Evolutionary conservation across 1,140 invertebrate genomes (phyloP), one percentile per base, ranked within the genome.

Genomic region (Drosophila azteca): DNA sequence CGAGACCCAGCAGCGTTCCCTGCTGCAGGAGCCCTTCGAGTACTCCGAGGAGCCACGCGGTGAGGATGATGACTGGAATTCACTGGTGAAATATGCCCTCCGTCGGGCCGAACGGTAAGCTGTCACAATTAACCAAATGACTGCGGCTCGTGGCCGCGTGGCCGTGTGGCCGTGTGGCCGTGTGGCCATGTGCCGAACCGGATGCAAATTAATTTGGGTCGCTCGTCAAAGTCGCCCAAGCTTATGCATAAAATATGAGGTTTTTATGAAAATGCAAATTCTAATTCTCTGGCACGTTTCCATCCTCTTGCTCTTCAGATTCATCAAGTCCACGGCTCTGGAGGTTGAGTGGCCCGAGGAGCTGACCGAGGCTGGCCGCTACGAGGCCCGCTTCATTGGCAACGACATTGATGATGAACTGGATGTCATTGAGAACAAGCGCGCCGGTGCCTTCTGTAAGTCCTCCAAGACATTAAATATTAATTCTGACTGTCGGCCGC

Each of bases 341-440:
- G 96, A 96, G 92, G 92, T 96, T 26, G 92, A 95, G 35, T 92
- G 96, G 55, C 94, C 95, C 45, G 93, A 95, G 26, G 94, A 95
- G 55, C 93, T 96, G 2, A 95, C 94, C 3, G 94, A 95, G 45
- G 94, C 94, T 4, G 94, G 95, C 11, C 93, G 94, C 24, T 96
- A 96, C 72, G 94, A 95, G 1, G 95, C 96, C 1, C 93, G 95
- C 66, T 96, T 97, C 90, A 93, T 97, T 20, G 90, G 90, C 31
- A 96, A 96, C 70, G 96, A 96, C 81, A 96, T 97, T 68, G 95
- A 95, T 49, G 95, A 95, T 78, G 96, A 97, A 91, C 94, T 97
- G 3, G 95, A 96, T 80, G 93, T 95, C 1, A 93, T 96, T 62
- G 96, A 96, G 85, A 94, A 96, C 71, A 96, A 97, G 90, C 96